A percentile compares a stretch with the other conserved stretches of the same genome.
These are phyloP conservation scores for Sphenopsis melanotis DNA, from an alignment of 2,797 vertebrate genomes.

Conservation along the genomic window DNA sequence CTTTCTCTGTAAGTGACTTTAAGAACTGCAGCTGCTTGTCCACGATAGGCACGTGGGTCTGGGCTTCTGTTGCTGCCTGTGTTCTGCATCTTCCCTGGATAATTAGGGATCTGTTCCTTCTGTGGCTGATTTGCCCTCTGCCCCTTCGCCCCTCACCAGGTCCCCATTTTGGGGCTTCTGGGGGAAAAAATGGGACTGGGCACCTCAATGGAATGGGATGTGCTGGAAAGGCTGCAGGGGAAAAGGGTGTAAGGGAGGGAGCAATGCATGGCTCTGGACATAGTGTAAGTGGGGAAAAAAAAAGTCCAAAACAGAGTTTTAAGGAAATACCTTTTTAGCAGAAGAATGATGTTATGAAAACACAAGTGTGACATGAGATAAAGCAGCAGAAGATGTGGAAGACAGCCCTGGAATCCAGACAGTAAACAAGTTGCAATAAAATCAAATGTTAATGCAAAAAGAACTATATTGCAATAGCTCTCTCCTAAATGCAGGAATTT, in stretches of 20 bases:
- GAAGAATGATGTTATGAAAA: not conserved
- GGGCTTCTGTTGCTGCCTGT: not conserved
- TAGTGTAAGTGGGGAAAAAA: not conserved
- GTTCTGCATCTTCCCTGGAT: not conserved
- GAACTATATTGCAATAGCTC: not conserved
- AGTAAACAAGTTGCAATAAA: not conserved
- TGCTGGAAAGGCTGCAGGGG: not conserved
- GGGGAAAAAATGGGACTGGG: not conserved
- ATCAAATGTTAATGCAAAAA: not conserved
- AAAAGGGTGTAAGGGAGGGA: not conserved
- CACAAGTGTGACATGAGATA: not conserved
- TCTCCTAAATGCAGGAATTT: not conserved
- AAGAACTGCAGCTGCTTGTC: not conserved
- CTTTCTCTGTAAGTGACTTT: not conserved
- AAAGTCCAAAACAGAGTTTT: not conserved
- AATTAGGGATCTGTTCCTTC: not conserved
- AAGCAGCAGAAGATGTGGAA: not conserved
- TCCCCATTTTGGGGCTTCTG: not conserved
- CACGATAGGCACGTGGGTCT: not conserved
- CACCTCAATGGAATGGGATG: rapidly evolving
- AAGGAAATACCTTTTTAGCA: not conserved
- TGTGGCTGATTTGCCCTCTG: not conserved
- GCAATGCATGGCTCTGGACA: rapidly evolving
- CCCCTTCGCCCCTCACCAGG: rapidly evolving
- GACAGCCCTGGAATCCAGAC: not conserved